Base-by-base conservation (phyloP, 2,113 vertebrate genomes). In the Takifugu bimaculatus region DNA sequence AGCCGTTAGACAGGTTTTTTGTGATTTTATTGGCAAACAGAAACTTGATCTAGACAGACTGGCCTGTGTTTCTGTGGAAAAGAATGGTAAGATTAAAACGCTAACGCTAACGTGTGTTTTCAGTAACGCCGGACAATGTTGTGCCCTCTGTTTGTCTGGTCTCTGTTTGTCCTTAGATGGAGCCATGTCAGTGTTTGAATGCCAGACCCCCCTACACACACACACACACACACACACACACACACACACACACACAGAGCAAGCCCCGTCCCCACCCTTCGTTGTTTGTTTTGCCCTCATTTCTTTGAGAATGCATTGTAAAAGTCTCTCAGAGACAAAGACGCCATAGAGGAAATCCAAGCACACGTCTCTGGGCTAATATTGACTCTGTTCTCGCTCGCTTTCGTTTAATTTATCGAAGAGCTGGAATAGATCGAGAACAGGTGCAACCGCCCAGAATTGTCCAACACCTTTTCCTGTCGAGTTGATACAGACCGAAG, bases 211-310 rank as follows among this genome's bases (percentile, higher is more conserved):
- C 47, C 80, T 80, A 78, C 70, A 85, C 83, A 74, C 35, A 39
- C 35, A 39, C 35, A 68, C 67, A 68, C 64, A 54, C 66, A 66
- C 64, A 50, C 63, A 74, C 68, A 55, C 83, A 74, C 35, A 39
- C 35, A 39, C 35, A 39, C 35, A 39, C 35, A 68, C 67, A 68
- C 64, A 54, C 66, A 66, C 64, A 50, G 61, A 74, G 65, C 54
- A 5, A 57, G 70, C 55, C 73, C 65, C 0, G 55, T 77, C 81
- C 76, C 77, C 80, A 77, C 82, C 80, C 84, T 74, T 56, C 77
- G 57, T 69, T 88, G 80, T 89, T 87, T 88, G 84, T 85, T 88
- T 87, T 89, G 85, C 78, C 82, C 85, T 87, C 82, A 73, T 85
- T 85, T 86, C 80, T 77, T 58, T 75, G 69, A 79, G 80, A 83